Evolutionary conservation across 2,797 vertebrate species (phyloP), one percentile per base, ranked within the genome.

Genomic region (Chanos chanos): DNA sequence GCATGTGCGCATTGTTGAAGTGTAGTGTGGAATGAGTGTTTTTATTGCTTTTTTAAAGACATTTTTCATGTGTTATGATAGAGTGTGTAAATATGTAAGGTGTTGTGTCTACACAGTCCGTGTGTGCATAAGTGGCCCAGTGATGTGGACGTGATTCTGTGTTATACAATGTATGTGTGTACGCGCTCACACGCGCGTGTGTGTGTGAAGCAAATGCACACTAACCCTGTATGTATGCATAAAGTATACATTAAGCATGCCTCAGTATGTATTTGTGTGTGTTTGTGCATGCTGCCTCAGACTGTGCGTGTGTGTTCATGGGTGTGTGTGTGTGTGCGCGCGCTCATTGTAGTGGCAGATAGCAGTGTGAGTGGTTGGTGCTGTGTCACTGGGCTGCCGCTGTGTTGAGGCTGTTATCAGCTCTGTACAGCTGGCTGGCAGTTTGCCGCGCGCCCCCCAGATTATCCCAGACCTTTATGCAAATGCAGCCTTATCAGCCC

Each of bases 391-490:
- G 72, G 60, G 69, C 48, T 66, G 68, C 78, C 80, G 31, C 48
- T 47, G 39, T 81, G 64, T 70, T 2, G 24, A n/a, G 77, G 28
- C 79, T 74, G 72, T 83, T 84, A 83, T 86, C 82, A 72, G 78
- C 80, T 74, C 68, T 36, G 13, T 76, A 66, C 76, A 80, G 79
- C 81, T 76, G 80, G 53, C 49, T 66, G 72, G 64, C 79, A 68
- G 78, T 71, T 75, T 79, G 76, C 79, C 62, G 13, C 63, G 52
- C 68, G 77, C 82, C 80, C n/a, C 82, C 82, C 85, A 85, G 83
- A 81, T 88, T 85, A 87, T 85, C 84, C 81, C 49, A 55, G 78
- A 74, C 81, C 81, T 72, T 64, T 77, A 85, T 79, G 78, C 81
- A 85, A 76, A 87, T 80, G 54, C 31, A 15, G 12, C 64, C 73